phyloP scores from a whole-genome alignment of 2,888 invertebrate genomes.

The Meliscaeva auricollis region DNA sequence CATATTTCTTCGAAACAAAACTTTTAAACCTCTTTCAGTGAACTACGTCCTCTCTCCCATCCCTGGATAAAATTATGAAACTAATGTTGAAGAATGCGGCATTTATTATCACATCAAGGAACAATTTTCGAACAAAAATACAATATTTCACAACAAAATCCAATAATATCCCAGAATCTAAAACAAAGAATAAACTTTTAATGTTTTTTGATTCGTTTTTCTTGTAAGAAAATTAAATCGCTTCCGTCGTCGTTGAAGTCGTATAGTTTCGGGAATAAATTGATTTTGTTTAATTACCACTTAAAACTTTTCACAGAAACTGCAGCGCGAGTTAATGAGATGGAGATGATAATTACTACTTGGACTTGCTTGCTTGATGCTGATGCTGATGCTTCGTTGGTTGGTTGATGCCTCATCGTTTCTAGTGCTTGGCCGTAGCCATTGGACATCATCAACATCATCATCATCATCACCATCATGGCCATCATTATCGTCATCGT shows the following conservation, averaged over 20 bases:
- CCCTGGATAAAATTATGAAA: background rate
- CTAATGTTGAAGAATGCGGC: background rate
- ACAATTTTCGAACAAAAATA: background rate
- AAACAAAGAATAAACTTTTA: constrained; percentile 9
- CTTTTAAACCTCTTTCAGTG: background rate
- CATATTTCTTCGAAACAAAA: background rate
- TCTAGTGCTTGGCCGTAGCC: background rate
- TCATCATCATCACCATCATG: constrained; percentile 6
- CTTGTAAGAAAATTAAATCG: constrained; percentile 11
- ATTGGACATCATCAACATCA: background rate
- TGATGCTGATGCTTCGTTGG: too few species aligned
- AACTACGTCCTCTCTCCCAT: background rate
- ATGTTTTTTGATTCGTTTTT: background rate
- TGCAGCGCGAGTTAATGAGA: constrained; percentile 32
- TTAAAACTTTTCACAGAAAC: constrained; percentile 34
- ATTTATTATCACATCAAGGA: background rate
- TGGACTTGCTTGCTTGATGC: constrained; percentile 10
- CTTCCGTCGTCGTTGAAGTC: background rate
- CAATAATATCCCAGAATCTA: background rate
- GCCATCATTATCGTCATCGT: constrained; percentile 6
- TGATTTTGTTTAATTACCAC: constrained; percentile 44
- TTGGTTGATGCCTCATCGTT: background rate
- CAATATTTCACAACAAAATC: constrained; percentile 5
- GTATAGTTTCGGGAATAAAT: constrained; percentile 8
- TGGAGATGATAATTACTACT: constrained; percentile 41